A percentile compares a stretch with the other conserved stretches of the same genome.
Conservation (phyloP, 2,113 vertebrate species). For the Hassar affinis region DNA sequence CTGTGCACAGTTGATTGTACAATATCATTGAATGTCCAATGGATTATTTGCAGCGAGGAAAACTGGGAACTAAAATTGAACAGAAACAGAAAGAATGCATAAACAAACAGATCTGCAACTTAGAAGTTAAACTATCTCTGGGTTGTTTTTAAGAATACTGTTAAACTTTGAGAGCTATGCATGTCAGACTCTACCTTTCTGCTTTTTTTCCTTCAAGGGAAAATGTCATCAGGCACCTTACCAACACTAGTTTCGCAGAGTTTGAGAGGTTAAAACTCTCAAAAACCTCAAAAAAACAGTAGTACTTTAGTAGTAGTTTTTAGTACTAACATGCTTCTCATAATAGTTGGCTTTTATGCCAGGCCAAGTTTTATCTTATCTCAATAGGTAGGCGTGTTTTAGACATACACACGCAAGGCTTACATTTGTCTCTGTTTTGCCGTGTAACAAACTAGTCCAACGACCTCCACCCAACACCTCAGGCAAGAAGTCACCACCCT, state of each 20-base stretch:
- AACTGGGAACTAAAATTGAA: neutral
- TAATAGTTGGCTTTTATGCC: too few relatives aligned
- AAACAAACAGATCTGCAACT: neutral
- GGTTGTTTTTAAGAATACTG: neutral
- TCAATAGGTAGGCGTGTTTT: neutral
- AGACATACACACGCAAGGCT: neutral
- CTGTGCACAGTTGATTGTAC: neutral
- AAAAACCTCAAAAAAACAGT: neutral
- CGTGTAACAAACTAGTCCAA: conserved; percentile 23
- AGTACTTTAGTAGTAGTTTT: too few relatives aligned
- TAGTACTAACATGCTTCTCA: too few relatives aligned
- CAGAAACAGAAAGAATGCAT: neutral
- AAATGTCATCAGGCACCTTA: neutral
- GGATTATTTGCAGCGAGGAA: neutral
- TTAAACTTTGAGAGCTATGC: neutral
- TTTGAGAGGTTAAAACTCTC: neutral
- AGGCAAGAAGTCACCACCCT: neutral
- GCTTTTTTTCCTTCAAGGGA: neutral
- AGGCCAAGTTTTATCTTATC: neutral
- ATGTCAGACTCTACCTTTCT: neutral
- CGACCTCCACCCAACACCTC: conserved; percentile 15
- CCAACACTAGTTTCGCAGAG: neutral
- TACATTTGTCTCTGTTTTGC: neutral
- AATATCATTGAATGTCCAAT: neutral
- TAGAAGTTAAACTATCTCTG: neutral